Conservation (phyloP, 2,888 invertebrate genomes). For the Philonicus albiceps region DNA sequence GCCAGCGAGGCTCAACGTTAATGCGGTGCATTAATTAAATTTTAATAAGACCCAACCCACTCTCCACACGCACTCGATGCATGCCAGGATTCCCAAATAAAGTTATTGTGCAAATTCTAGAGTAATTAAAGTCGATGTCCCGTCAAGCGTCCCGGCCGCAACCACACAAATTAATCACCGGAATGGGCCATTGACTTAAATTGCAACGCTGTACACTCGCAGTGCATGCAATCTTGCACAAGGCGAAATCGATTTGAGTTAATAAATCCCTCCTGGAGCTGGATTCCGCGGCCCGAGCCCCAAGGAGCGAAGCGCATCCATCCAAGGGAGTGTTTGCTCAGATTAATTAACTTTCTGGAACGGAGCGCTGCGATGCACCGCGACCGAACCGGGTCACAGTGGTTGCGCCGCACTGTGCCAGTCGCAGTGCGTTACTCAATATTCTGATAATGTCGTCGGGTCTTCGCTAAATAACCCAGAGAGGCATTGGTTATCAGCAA, state of each 20-base stretch:
- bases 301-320: not conserved
- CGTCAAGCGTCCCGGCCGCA: not conserved
- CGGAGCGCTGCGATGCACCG: not conserved
- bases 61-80: not conserved
- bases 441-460: constrained; percentile 17
- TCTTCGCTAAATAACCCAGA: not conserved
- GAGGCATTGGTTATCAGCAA: not conserved
- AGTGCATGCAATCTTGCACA: not conserved
- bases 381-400: not conserved
- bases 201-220: not conserved
- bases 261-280: constrained; percentile 7
- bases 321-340: constrained; percentile 11
- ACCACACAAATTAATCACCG: not conserved
- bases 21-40: constrained; percentile 1
- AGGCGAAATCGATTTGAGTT: not conserved
- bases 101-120: not conserved
- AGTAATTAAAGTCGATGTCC: not conserved
- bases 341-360: constrained; percentile 10
- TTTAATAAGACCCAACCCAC: constrained; percentile 3
- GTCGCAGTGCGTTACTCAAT: not conserved
- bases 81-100: constrained; percentile 4
- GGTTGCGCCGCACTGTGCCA: not conserved
- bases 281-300: not conserved
- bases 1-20: not conserved
- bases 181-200: not conserved